Evolutionary conservation across 2,797 vertebrate species (phyloP), one percentile per base, ranked within the genome.

Genomic region (Sphenopsis melanotis): DNA sequence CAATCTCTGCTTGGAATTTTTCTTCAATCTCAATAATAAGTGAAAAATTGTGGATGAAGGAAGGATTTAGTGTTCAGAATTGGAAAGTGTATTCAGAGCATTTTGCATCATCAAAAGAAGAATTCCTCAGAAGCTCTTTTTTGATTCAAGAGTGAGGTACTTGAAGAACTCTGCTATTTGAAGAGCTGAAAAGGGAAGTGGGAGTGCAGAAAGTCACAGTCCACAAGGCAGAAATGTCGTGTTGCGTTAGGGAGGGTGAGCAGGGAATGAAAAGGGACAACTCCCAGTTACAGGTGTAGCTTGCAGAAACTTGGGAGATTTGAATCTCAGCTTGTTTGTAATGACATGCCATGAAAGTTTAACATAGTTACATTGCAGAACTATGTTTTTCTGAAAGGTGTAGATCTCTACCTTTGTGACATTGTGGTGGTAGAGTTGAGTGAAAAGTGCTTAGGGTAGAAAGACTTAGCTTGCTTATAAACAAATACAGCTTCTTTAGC

Each of bases 201-300:
- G 36, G 21, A 24, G 9, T n/a, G 23, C 27, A 17, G 32, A 39
- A 66, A 18, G 37, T 70, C n/a, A 3, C 19, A n/a, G 47, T 64
- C 74, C 23, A 20, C 17, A 14, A 34, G 36, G 27, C 37, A 64
- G 39, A 64, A 81, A 41, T 44, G 29, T 34, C 0, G 0, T 1
- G 0, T 65, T 46, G 18, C 60, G 57, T 72, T 8, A 17, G 36
- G 27, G n/a, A 27, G 77, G 20, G 36, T 0, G 3, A 68, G 26
- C 41, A 63, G 57, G 52, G 21, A 60, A 21, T n/a, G 78, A 1
- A 21, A 16, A n/a, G 36, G 44, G 55, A 10, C 17, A 27, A 0
- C 36, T 55, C 42, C 10, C 15, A n/a, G 13, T 15, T 61, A 37
- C 7, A 59, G 10, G 22, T 16, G 29, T 36, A 39, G 15, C 12